These are phyloP conservation scores for Pagetopsis macropterus DNA, from an alignment of 2,797 vertebrate species.

Conservation along the genomic window DNA sequence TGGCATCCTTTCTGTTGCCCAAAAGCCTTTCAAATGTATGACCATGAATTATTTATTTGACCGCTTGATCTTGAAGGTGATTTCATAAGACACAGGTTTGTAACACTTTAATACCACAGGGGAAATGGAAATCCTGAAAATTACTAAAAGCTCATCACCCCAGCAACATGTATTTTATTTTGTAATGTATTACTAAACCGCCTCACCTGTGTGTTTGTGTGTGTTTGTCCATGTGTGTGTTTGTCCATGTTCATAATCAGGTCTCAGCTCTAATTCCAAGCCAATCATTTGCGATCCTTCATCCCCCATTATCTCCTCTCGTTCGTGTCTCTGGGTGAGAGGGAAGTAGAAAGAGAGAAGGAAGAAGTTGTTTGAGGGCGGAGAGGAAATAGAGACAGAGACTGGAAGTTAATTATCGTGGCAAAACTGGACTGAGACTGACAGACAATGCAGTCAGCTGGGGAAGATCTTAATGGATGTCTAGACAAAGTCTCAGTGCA, in stretches of 20 bases:
- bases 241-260: constrained; percentile 9
- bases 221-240: not conserved
- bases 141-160: not conserved
- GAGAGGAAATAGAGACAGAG: constrained; percentile 2
- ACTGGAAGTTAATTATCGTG: constrained; percentile 30
- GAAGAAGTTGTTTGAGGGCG: not conserved
- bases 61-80: not conserved
- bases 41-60: constrained; percentile 17
- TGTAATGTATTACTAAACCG: not conserved
- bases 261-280: constrained; percentile 32
- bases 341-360: not conserved
- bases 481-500: constrained; percentile 41
- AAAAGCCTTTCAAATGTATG: not conserved
- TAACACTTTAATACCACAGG: not conserved
- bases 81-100: not conserved
- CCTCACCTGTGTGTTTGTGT: not conserved
- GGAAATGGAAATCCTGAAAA: not conserved
- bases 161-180: too few relatives aligned
- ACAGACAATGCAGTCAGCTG: constrained; percentile 7
- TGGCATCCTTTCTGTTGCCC: not conserved
- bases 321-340: constrained; percentile 26
- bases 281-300: constrained; percentile 21
- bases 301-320: constrained; percentile 45
- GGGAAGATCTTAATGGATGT: constrained; percentile 32
- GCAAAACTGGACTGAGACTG: constrained; percentile 24